These are phyloP conservation scores for Escarpia spicata DNA, from an alignment of 2,888 invertebrate genomes.

Conservation along the genomic window DNA sequence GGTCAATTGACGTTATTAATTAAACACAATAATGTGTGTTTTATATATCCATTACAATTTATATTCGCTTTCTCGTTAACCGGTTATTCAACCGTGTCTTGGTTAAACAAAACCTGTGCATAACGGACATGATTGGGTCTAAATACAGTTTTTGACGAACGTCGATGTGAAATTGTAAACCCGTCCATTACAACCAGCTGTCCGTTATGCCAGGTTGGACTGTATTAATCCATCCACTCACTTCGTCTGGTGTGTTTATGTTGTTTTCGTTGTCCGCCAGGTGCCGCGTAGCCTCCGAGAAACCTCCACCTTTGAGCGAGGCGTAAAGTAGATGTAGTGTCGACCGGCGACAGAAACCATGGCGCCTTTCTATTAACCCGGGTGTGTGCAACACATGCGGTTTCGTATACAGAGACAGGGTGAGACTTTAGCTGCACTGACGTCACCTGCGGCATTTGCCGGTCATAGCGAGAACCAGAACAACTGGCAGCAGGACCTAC, in stretches of 20 bases:
- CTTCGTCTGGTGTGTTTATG: neutral
- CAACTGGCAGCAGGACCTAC: neutral
- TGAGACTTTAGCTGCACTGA: neutral
- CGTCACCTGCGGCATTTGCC: neutral
- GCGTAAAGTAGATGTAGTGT: neutral
- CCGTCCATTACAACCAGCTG: neutral
- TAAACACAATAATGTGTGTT: too few species aligned
- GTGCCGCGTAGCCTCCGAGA: neutral
- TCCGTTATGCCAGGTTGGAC: neutral
- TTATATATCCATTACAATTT: neutral
- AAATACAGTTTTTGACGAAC: too few species aligned
- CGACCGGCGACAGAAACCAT: neutral
- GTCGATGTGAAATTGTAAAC: neutral
- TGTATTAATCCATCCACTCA: neutral
- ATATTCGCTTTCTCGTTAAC: too few species aligned
- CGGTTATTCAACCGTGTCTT: neutral
- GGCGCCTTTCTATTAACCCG: neutral
- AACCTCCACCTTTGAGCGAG: neutral
- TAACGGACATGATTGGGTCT: neutral
- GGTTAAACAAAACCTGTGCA: neutral
- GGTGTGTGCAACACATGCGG: neutral
- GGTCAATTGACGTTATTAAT: neutral
- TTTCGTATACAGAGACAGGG: neutral
- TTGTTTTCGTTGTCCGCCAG: constrained; percentile 13
- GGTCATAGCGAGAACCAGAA: neutral